These are phyloP conservation scores for Drosophila borealis DNA, from an alignment of 2,888 invertebrate genomes.

Conservation along the genomic window DNA sequence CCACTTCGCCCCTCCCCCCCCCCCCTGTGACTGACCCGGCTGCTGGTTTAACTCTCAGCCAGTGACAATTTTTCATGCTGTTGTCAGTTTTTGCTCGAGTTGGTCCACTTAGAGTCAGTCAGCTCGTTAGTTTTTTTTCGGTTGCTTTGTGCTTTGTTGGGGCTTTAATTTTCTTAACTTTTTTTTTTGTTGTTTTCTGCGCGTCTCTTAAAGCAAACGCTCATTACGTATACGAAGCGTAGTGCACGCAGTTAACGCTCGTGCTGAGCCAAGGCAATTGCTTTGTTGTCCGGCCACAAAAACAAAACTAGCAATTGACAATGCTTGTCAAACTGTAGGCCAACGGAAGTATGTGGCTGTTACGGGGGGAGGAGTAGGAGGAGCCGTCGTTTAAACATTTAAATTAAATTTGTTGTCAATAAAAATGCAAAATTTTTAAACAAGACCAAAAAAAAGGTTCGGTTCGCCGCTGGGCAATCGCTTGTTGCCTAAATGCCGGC, in stretches of 20 bases:
- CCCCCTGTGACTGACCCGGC: not conserved
- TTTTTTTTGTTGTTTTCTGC: conserved; percentile 7
- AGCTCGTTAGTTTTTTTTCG: conserved; percentile 75
- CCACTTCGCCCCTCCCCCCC: not conserved
- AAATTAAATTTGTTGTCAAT: conserved; percentile 74
- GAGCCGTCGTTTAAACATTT: conserved; percentile 30
- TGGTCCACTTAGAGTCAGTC: conserved; percentile 39
- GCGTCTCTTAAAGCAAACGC: conserved; percentile 49
- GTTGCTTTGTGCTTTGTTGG: conserved; percentile 44
- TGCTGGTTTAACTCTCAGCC: conserved; percentile 59
- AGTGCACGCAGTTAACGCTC: conserved; percentile 66
- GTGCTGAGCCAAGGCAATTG: conserved; percentile 61
- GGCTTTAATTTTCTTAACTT: conserved; percentile 49
- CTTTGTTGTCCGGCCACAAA: conserved; percentile 55
- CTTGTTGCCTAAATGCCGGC: conserved; percentile 68
- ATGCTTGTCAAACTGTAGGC: conserved; percentile 46
- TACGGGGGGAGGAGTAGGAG: not conserved
- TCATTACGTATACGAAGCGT: conserved; percentile 77
- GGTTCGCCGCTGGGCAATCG: conserved; percentile 44
- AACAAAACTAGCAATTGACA: conserved; percentile 1
- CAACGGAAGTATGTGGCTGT: not conserved
- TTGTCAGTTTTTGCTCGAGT: conserved; percentile 70
- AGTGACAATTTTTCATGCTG: conserved; percentile 80
- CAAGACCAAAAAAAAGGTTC: conserved; percentile 31
- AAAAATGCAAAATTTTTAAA: conserved; percentile 54